These are phyloP conservation scores for Nothocercus nigrocapillus DNA, from an alignment of 2,113 vertebrate genomes.

Conservation along the genomic window DNA sequence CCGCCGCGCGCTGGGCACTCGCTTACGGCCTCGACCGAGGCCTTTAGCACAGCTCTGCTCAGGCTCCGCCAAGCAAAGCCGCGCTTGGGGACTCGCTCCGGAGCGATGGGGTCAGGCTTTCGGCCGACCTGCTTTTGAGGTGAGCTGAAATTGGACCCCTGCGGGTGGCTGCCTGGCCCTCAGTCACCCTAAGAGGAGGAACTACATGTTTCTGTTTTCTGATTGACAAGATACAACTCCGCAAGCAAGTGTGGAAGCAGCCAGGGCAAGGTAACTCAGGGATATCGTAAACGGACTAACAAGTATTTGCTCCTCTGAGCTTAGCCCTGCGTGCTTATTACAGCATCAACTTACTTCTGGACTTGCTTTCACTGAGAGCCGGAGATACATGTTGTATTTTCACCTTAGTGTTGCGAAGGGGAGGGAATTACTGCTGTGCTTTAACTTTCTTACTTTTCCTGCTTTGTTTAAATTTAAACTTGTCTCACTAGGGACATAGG, in stretches of 20 bases:
- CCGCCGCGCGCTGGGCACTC: neutral
- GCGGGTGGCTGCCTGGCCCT: neutral
- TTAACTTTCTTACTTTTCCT: neutral
- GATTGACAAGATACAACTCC: neutral
- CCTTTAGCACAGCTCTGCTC: neutral
- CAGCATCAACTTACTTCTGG: neutral
- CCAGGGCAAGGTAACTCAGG: neutral
- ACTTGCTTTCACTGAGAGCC: neutral
- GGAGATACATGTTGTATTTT: neutral
- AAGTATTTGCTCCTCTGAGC: neutral
- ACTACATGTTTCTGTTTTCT: neutral
- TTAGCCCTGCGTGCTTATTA: neutral
- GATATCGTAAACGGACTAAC: neutral
- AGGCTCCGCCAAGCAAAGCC: neutral
- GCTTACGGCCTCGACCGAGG: neutral
- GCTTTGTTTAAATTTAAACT: neutral
- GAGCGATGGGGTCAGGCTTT: neutral
- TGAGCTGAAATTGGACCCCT: neutral
- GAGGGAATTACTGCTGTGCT: neutral
- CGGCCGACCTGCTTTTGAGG: neutral
- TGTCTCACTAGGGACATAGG: neutral
- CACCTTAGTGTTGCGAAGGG: neutral
- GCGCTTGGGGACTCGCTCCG: neutral
- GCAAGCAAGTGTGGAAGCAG: neutral
- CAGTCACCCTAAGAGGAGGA: neutral